Evolutionary conservation across 2,797 vertebrate species (phyloP), one percentile per base, ranked within the genome.

Genomic region (Smutsia temminckii): DNA sequence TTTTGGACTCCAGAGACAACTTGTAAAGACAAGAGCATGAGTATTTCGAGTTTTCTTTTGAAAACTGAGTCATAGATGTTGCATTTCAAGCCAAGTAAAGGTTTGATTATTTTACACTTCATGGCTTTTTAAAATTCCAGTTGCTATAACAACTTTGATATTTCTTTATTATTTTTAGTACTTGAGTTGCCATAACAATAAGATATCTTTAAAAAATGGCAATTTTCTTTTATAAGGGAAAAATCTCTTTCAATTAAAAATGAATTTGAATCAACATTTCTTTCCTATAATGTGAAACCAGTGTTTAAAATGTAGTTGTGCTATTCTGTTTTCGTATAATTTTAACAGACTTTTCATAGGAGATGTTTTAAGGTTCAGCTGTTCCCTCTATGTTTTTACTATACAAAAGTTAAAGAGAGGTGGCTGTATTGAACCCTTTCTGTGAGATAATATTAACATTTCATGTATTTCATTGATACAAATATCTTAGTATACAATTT

Each of bases 61-160:
- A 98, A 98, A 98, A 98, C 95, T 98, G 98, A 98, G 98, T 98
- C 98, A 98, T 97, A 98, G 97, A 98, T 97, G 51, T 98, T 98
- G 90, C 84, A 98, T 98, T 98, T 98, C 97, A 98, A 98, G 98
- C 98, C 97, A 98, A 97, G 95, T 97, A 97, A 98, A 98, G 95
- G 96, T 98, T 98, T 98, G 98, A 98, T 98, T 98, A 98, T 98
- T 98, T 98, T 98, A 96, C 98, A 98, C 98, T 98, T 98, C 98
- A 98, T 98, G 98, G 97, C 97, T 98, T 98, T 97, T 98, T 98
- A 98, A 98, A 98, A 98, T 98, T 98, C 98, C 96, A 98, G 98
- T 99, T 99, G 98, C 98, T 98, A 98, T 99, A 99, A 99, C 98
- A 98, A 99, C 98, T 98, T 98, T 98, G 97, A 97, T 98, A 98